Percentiles rank a stretch among this genome's conserved stretches.
Evolutionary conservation across 2,888 invertebrate species (phyloP).

Genomic region (Asteroscopus sphinx): DNA sequence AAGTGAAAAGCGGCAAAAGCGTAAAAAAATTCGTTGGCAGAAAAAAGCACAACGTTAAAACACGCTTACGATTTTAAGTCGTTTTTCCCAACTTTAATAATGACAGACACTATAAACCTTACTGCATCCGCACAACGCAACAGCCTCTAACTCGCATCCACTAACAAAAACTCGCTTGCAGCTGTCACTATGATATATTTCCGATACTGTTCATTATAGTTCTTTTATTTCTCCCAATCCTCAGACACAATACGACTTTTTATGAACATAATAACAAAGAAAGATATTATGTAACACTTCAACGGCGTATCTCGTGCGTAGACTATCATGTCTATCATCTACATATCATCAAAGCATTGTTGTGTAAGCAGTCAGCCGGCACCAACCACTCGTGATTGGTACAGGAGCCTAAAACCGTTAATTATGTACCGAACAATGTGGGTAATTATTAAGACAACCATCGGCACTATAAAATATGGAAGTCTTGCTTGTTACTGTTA

Average conservation of each 20-base stretch:
- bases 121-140: conserved; percentile 27
- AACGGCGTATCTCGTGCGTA: conserved; percentile 31
- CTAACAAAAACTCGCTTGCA: conserved; percentile 16
- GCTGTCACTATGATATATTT: conserved; percentile 42
- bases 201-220: conserved; percentile 29
- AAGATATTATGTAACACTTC: conserved; percentile 33
- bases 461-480: conserved; percentile 13
- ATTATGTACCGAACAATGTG: conserved; percentile 37
- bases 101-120: conserved; percentile 36
- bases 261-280: conserved; percentile 33
- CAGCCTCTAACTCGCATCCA: conserved; percentile 22
- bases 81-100: conserved; percentile 36
- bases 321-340: conserved; percentile 36
- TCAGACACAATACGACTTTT: conserved; percentile 28
- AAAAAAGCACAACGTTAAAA: too few species aligned
- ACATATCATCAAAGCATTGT: conserved; percentile 44
- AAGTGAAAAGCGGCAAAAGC: too few species aligned
- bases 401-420: conserved; percentile 32
- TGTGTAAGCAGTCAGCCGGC: conserved; percentile 33
- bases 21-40: too few species aligned
- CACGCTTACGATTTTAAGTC: too few species aligned
- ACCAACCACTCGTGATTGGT: conserved; percentile 36
- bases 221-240: conserved; percentile 25
- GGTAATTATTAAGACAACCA: conserved; percentile 29
- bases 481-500: neutral